A percentile compares a stretch with the other conserved stretches of the same genome.
Evolutionary conservation across 2,113 vertebrate species (phyloP).

Genomic region (Diphyllodes magnificus): DNA sequence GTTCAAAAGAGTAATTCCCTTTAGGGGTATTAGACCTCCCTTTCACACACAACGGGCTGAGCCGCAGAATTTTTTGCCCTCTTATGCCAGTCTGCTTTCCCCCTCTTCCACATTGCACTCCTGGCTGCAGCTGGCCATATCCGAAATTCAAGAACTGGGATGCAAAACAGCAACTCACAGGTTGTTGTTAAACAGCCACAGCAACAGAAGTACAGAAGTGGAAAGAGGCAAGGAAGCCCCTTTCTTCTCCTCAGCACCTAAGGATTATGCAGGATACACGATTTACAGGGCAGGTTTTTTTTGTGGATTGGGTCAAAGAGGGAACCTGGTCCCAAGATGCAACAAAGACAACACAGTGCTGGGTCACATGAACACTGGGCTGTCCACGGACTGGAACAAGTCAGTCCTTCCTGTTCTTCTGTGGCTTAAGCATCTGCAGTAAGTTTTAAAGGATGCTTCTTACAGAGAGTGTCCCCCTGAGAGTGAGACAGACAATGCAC

Average conservation of each 20-base stretch:
- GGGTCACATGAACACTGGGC: not conserved
- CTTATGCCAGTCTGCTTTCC: not conserved
- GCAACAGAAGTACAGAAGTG: not conserved
- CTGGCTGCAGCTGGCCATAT: fast-evolving
- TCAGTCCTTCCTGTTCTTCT: not conserved
- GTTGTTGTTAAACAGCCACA: not conserved
- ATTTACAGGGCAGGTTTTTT: not conserved
- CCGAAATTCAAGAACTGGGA: not conserved
- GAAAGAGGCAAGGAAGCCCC: not conserved
- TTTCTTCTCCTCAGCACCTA: not conserved
- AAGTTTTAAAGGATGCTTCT: not conserved
- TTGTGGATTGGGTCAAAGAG: not conserved
- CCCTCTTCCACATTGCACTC: fast-evolving
- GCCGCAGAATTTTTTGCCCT: not conserved
- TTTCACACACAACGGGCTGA: not conserved
- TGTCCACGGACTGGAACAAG: fast-evolving
- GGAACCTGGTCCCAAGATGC: not conserved
- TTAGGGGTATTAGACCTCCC: not conserved
- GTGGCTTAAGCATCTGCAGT: not conserved
- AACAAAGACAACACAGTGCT: not conserved
- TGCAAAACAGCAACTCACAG: not conserved
- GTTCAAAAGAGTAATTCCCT: not conserved
- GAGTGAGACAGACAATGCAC: not conserved
- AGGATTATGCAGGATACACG: not conserved
- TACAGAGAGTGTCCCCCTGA: not conserved